Percentiles rank a stretch among this genome's conserved stretches.
Conservation (phyloP, 2,797 vertebrate species). For the Trachurus trachurus region DNA sequence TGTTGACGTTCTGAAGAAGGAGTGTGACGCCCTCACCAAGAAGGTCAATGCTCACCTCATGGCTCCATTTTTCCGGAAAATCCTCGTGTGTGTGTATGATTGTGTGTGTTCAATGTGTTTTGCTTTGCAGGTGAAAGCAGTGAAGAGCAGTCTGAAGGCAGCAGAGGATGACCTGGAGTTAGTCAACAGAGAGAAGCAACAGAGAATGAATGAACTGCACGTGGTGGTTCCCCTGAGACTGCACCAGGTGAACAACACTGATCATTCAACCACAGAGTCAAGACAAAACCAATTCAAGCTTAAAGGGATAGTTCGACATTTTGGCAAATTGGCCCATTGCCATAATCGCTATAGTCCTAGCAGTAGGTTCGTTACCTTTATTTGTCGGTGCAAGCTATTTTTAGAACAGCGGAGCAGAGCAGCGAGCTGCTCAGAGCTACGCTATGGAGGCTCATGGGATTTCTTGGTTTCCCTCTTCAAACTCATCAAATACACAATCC, state of each 20-base stretch:
- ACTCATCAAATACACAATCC: too few species aligned
- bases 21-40: conserved; percentile 84
- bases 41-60: conserved; percentile 82
- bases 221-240: conserved; percentile 91
- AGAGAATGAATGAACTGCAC: conserved; percentile 90
- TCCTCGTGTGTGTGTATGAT: background rate
- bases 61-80: background rate
- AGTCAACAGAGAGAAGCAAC: conserved; percentile 93
- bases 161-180: conserved; percentile 88
- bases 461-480: too few species aligned
- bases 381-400: too few species aligned
- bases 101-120: background rate
- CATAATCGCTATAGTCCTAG: too few species aligned
- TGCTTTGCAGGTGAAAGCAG: conserved; percentile 84
- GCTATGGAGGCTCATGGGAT: too few species aligned
- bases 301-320: too few species aligned
- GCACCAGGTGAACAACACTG: conserved; percentile 88
- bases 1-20: conserved; percentile 86
- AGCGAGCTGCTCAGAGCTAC: too few species aligned
- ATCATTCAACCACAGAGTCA: background rate
- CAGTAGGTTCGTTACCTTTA: too few species aligned
- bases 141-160: conserved; percentile 78
- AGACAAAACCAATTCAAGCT: background rate
- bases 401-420: too few species aligned
- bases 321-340: too few species aligned